Conservation (phyloP, 64 coral and sea anemone species). For the Pocillopora damicornis region DNA sequence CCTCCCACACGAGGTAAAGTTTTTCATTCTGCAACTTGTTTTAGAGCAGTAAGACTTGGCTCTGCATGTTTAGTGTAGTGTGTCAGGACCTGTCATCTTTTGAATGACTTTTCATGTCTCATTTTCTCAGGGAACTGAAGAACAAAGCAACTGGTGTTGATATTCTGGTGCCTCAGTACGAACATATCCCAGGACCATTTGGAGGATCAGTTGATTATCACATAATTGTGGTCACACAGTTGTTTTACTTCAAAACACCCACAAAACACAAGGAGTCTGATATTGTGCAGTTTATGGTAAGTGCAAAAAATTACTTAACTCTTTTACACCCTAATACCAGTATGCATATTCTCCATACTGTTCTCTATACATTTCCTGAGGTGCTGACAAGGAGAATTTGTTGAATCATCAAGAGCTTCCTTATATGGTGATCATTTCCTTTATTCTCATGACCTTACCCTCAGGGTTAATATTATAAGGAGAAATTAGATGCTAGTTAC, state of each 20-base stretch:
- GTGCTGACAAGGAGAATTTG: neutral
- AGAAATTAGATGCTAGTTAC: too few species aligned
- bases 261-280: constrained; percentile 95
- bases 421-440: too few species aligned
- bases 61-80: neutral
- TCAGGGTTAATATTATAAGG: too few species aligned
- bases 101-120: neutral
- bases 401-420: too few species aligned
- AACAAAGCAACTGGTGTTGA: constrained; percentile 94
- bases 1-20: too few species aligned
- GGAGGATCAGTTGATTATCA: constrained; percentile 83
- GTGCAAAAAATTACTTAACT: neutral
- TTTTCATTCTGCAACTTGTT: too few species aligned
- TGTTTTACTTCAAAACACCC: constrained; percentile 95
- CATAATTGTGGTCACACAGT: constrained; percentile 84
- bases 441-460: too few species aligned
- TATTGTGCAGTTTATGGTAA: constrained; percentile 95
- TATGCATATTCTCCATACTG: too few species aligned
- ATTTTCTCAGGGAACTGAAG: constrained; percentile 77
- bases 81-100: too few species aligned
- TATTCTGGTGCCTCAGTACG: constrained; percentile 76
- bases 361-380: neutral
- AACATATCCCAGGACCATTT: constrained; percentile 71
- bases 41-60: neutral
- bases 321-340: neutral